Base-by-base conservation (phyloP, 2,888 invertebrate genomes). In the Chrysomela aeneicollis region DNA sequence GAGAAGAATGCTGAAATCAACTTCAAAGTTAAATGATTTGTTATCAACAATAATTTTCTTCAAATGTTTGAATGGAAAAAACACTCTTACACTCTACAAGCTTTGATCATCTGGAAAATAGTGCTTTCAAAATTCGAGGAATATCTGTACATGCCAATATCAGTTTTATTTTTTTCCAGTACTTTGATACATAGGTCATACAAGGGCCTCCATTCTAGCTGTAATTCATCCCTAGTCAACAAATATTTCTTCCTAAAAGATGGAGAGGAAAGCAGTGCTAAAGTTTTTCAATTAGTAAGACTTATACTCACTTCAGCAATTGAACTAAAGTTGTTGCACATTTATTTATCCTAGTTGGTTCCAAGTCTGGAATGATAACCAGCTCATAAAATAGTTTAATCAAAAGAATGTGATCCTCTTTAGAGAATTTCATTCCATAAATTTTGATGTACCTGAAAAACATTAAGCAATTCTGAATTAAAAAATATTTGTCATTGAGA, bases 391-490 rank as follows among this genome's bases (percentile, higher is more conserved):
- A 86, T 62, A 96, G 81, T 77, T 93, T 90, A 51, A 97, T 88
- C 53, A 97, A 86, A 17, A 87, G 83, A 55, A 97, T 86, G 80
- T 97, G 97, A 80, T 97, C 96, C 72, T 93, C 92, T 81, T 96
- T 97, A 1, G 92, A 90, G 82, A 97, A 95, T 80, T 93, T 94
- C 69, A 92, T 82, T 5, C 94, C 94, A 84, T 94, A 94, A 64
- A 95, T 84, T 75, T 89, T 88, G 59, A 96, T 88, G 77, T 94
- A 97, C 76, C 95, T 96, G 83, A 54, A 87, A 85, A 72, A 54
- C 8, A 51, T 18, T 35, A 6, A 42, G 17, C 4, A 10, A 42
- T 42, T 15, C 8, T 10, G 26, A 26, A 26, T 26, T 26, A 6
- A 26, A 26, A 26, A 5, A 26, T 26, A 26, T 26, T 26, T n/a